phyloP scores from a whole-genome alignment of 2,113 vertebrate species.

The Eira barbara region DNA sequence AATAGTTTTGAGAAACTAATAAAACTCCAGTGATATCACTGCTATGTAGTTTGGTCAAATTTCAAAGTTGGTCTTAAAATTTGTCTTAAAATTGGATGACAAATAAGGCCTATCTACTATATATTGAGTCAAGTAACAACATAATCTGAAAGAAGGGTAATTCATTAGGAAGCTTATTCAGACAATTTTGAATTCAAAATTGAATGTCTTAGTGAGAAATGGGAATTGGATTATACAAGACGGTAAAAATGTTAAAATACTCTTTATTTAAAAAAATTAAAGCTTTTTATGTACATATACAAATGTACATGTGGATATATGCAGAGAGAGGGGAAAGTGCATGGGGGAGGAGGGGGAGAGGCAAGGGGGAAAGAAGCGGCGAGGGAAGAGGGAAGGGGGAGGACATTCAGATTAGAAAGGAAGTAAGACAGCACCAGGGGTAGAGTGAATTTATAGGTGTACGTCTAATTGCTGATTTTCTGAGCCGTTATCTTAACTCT shows the following conservation, averaged over 20 bases:
- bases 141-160: background rate
- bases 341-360: background rate
- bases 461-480: background rate
- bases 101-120: background rate
- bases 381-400: rapidly evolving
- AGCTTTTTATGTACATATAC: background rate
- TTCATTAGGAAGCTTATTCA: constrained; percentile 14
- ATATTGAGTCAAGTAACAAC: background rate
- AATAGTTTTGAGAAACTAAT: background rate
- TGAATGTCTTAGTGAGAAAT: constrained; percentile 23
- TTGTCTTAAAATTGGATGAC: background rate
- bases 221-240: background rate
- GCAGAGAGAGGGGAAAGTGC: background rate
- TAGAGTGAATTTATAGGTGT: background rate
- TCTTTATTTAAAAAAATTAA: background rate
- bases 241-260: background rate
- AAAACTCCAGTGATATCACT: background rate
- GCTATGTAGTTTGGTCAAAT: background rate
- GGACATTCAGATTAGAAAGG: background rate
- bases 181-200: background rate
- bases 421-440: background rate
- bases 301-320: background rate
- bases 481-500: background rate
- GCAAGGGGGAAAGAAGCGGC: too few species aligned
- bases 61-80: background rate